A percentile compares a stretch with the other conserved stretches of the same genome.
Evolutionary conservation across 2,113 vertebrate genomes (phyloP).

Genomic region (Xenopus borealis): DNA sequence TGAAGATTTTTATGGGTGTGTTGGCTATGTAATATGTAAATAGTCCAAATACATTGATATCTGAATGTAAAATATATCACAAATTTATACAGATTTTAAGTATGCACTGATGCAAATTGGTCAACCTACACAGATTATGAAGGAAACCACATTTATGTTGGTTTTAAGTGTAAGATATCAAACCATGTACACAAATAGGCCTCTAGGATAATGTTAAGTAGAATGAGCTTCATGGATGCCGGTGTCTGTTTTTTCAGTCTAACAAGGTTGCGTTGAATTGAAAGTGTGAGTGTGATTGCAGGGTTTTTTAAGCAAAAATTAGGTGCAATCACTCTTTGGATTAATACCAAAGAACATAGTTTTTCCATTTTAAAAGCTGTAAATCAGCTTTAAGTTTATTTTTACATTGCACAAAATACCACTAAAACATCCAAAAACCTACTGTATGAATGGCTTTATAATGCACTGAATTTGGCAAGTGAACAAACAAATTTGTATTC

Average conservation of each 20-base stretch:
- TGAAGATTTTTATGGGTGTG: no score
- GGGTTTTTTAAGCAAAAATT: background rate
- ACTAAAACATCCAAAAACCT: background rate
- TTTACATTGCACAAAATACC: no score
- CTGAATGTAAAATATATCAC: no score
- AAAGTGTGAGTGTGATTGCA: constrained; percentile 3
- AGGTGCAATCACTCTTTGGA: constrained; percentile 1
- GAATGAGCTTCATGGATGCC: constrained; percentile 8
- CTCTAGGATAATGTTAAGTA: constrained; percentile 8
- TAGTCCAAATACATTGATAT: no score
- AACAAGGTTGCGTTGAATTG: constrained; percentile 6
- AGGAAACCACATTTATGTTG: constrained; percentile 12
- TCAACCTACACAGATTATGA: no score
- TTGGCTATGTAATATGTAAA: no score
- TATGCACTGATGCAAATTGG: no score
- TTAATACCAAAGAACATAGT: background rate
- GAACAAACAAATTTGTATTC: constrained; percentile 7
- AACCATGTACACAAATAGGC: constrained; percentile 12
- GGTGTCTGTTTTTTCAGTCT: background rate
- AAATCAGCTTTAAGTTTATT: background rate
- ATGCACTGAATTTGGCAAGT: background rate
- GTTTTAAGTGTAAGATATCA: constrained; percentile 19
- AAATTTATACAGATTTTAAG: no score
- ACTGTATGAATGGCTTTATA: constrained; percentile 6
- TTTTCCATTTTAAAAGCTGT: constrained; percentile 12